These are phyloP conservation scores for Rhabditoides inermis DNA, from an alignment of 2,888 invertebrate species.

Conservation along the genomic window DNA sequence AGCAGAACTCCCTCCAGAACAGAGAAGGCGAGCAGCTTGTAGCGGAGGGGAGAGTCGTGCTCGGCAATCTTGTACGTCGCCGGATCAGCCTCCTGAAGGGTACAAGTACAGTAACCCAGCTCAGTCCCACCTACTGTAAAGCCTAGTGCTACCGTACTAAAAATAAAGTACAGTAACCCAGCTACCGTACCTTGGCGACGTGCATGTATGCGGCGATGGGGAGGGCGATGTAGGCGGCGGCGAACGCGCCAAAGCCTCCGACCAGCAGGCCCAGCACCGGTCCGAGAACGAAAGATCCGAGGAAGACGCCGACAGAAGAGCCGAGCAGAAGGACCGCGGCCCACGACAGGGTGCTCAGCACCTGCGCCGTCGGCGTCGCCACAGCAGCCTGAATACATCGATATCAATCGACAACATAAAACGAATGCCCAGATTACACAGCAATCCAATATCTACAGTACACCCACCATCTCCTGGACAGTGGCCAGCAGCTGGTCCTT, in stretches of 20 bases:
- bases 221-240: conserved; percentile 19
- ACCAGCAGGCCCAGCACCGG: conserved; percentile 29
- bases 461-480: conserved; percentile 19
- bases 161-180: conserved; percentile 6
- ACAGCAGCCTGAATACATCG: conserved; percentile 16
- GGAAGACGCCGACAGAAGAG: conserved; percentile 14
- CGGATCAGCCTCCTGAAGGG: too few relatives aligned
- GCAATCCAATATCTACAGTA: too few relatives aligned
- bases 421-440: too few relatives aligned
- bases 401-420: too few relatives aligned
- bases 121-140: too few relatives aligned
- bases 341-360: conserved; percentile 32
- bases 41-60: conserved; percentile 19
- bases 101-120: too few relatives aligned
- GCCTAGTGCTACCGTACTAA: background rate
- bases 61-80: too few relatives aligned
- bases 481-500: conserved; percentile 21
- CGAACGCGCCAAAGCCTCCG: conserved; percentile 21
- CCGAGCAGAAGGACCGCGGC: conserved; percentile 23
- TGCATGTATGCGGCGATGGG: conserved; percentile 17
- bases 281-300: conserved; percentile 22
- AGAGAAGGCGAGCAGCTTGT: conserved; percentile 25
- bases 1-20: conserved; percentile 26
- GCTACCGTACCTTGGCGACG: too few relatives aligned
- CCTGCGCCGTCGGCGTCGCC: conserved; percentile 11